Evolutionary conservation across 2,113 vertebrate species (phyloP), one percentile per base, ranked within the genome.

Genomic region (Gavialis gangeticus): DNA sequence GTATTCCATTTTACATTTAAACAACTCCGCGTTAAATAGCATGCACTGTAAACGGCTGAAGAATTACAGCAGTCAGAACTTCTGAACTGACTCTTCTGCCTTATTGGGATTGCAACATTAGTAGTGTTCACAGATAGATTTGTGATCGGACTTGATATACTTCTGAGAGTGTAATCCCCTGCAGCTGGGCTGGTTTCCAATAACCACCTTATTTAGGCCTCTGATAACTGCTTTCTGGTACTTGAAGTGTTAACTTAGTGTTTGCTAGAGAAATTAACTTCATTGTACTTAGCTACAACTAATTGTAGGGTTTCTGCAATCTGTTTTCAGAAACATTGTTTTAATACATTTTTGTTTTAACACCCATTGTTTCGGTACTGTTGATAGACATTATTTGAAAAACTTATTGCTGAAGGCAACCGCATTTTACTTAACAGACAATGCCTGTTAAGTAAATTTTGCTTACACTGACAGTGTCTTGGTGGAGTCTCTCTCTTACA

Each of bases 331-430:
- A 84, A 95, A 28, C 85, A 0, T 91, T 86, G 64, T 6, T 95
- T 92, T 95, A 93, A 46, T 63, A 6, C 57, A 10, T 75, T 83
- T 96, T 84, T 81, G 88, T 73, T 95, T 96, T 95, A 93, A 79
- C 58, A 71, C 25, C 79, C 21, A 19, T 87, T 67, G 22, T 79
- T 92, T 71, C 87, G 94, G 37, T 82, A 56, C 54, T 86, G 17
- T 80, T 95, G 78, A 34, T 90, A 84, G 83, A 37, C 79, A 28
- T 81, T 84, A 82, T 69, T 84, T 89, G 86, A 71, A 95, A 88
- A 92, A 78, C 34, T 73, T 91, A 89, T 88, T 84, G 77, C 92
- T 82, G 85, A 90, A 91, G 91, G 84, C 78, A 84, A 84, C 62
- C 91, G 56, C 54, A 37, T 88, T 93, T 87, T 64, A 86, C 60